phyloP scores from a whole-genome alignment of 2,797 vertebrate genomes.

The Enteromius trimaculatus region DNA sequence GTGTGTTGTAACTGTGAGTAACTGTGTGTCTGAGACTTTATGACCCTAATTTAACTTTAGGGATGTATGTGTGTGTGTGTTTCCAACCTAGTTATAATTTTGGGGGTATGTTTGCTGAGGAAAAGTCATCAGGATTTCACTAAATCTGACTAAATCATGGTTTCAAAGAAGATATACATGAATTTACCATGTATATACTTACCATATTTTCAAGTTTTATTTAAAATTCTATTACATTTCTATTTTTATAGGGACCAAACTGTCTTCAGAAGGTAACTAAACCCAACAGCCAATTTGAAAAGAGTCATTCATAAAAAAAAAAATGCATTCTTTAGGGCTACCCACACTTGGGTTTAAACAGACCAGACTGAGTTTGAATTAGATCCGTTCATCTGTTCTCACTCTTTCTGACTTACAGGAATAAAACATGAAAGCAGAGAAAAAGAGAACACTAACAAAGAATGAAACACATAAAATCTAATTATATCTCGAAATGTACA shows the following conservation, averaged over 20 bases:
- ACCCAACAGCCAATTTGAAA: not conserved
- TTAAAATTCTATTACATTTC: not conserved
- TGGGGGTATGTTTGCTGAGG: not conserved
- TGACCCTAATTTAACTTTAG: slow-evolving; percentile 22
- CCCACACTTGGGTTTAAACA: slow-evolving; percentile 30
- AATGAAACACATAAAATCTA: slow-evolving; percentile 53
- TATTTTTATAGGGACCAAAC: not conserved
- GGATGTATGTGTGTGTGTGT: not conserved
- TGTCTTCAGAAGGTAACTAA: not conserved
- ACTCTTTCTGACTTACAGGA: slow-evolving; percentile 46
- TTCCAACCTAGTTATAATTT: slow-evolving; percentile 13
- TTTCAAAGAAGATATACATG: not conserved
- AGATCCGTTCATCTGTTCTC: slow-evolving; percentile 48
- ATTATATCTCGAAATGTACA: slow-evolving; percentile 27
- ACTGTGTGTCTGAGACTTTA: slow-evolving; percentile 15
- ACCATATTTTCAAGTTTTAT: not conserved
- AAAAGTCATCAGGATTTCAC: not conserved
- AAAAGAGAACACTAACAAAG: slow-evolving; percentile 31
- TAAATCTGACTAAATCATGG: slow-evolving; percentile 2
- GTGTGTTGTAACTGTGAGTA: slow-evolving; percentile 22
- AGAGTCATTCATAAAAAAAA: not conserved
- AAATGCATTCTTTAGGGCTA: not conserved
- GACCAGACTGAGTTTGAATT: slow-evolving; percentile 39
- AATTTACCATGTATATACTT: too few species aligned
- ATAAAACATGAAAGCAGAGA: slow-evolving; percentile 29